Evolutionary conservation across 2,888 invertebrate species (phyloP), one percentile per base, ranked within the genome.

Genomic region (Artemia sinica): DNA sequence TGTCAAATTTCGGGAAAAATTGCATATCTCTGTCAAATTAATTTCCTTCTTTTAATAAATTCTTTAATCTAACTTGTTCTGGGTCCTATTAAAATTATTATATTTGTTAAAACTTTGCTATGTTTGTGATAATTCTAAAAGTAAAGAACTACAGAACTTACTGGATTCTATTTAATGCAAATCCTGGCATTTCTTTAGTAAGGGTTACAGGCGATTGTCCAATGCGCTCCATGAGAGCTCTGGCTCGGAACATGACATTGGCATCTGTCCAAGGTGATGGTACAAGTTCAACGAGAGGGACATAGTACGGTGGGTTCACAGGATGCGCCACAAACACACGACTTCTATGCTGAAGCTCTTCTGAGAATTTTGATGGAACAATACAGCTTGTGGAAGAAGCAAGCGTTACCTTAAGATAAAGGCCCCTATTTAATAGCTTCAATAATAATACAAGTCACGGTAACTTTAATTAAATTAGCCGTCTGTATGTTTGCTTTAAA

Each of bases 261-360:
- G 85, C 82, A 68, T 86, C 84, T 0, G 96, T 96, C 91, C 92
- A 94, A 7, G 92, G 90, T 0, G 94, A 90, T 0, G 95, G 95
- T 0, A 95, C 90, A 13, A 97, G 82, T 80, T 97, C 96, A 1
- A 94, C 91, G 66, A 96, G 80, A 0, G 94, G 93, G 48, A 94
- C 91, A 77, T 92, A 95, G 78, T 95, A 95, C 0, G 96, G 96
- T 8, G 96, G 96, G 78, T 96, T 96, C 3, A 94, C 84, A n/a
- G 95, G 96, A 79, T 96, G 95, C 0, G 90, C 89, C 13, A 94
- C 90, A 67, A 91, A 82, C 50, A 87, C 82, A 80, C 88, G 82
- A 72, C 77, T 78, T 70, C 81, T 81, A 76, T 95, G 87, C 74
- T 84, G 85, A 71, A 97, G 78, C 63, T 85, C 83, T 71, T 88